A percentile compares a stretch with the other conserved stretches of the same genome.
Evolutionary conservation across 2,888 invertebrate species (phyloP).

Genomic region (Trypoxylon attenuatum): DNA sequence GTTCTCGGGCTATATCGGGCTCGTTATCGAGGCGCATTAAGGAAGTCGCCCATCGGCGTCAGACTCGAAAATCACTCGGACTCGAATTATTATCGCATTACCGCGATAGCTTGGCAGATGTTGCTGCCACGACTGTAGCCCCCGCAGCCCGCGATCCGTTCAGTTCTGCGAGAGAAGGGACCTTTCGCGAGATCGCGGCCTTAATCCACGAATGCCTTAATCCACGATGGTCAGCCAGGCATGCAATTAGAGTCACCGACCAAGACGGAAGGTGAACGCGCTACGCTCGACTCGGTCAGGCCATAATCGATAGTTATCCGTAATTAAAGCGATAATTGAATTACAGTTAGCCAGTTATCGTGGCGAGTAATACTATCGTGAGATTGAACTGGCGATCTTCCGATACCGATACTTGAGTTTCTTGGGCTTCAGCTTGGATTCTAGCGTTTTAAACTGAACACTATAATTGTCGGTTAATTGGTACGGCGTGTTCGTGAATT

Average conservation of each 20-base stretch:
- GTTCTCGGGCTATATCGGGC: constrained; percentile 29
- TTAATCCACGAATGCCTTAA: not conserved
- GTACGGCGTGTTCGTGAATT: no score
- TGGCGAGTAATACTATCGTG: constrained; percentile 32
- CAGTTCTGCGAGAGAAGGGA: not conserved
- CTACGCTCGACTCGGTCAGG: not conserved
- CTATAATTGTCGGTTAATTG: no score
- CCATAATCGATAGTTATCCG: constrained; percentile 23
- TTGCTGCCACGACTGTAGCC: not conserved
- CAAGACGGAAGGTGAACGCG: not conserved
- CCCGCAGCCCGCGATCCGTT: not conserved
- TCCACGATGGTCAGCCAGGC: not conserved
- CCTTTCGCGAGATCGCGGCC: not conserved
- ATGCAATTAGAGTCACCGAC: not conserved
- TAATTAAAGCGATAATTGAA: constrained; percentile 45
- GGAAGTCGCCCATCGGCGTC: not conserved
- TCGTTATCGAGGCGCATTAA: constrained; percentile 35
- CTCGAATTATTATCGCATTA: constrained; percentile 1
- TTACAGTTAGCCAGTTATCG: constrained; percentile 40
- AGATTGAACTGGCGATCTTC: no score
- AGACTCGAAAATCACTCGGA: no score
- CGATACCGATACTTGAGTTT: no score
- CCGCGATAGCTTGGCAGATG: not conserved
- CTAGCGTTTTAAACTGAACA: no score
- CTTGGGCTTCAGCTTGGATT: no score